A percentile compares a stretch with the other conserved stretches of the same genome.
These are phyloP conservation scores for Odocoileus hemionus DNA, from an alignment of 2,113 vertebrate species.

Conservation along the genomic window DNA sequence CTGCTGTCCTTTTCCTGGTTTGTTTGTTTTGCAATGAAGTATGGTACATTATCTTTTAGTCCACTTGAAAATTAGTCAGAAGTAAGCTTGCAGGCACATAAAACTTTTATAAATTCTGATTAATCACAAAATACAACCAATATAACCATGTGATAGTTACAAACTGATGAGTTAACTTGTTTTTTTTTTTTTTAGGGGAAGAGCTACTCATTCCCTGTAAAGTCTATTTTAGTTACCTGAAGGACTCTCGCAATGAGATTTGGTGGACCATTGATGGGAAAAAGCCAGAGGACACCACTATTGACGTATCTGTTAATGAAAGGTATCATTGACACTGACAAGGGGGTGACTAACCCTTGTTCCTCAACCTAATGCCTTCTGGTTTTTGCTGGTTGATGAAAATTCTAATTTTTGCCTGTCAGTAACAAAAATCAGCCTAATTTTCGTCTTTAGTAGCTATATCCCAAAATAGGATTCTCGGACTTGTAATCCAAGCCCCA, in stretches of 20 bases:
- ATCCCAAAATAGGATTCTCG: neutral
- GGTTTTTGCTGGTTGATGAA: neutral
- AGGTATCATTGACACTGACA: conserved; percentile 56
- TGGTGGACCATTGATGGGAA: conserved; percentile 94
- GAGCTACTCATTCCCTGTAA: conserved; percentile 81
- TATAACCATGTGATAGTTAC: neutral
- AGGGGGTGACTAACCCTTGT: neutral
- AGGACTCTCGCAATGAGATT: conserved; percentile 80
- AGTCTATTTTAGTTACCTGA: conserved; percentile 83
- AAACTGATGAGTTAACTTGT: neutral
- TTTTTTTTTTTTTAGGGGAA: conserved; percentile 68
- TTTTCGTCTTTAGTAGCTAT: neutral
- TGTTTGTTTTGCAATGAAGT: neutral
- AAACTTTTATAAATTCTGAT: neutral
- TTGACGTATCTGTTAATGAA: conserved; percentile 76
- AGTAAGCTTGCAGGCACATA: neutral
- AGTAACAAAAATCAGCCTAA: neutral
- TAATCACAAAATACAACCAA: neutral
- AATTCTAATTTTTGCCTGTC: neutral
- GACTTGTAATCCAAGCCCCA: neutral
- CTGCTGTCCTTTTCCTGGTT: neutral
- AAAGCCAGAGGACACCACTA: conserved; percentile 77
- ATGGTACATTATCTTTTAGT: neutral
- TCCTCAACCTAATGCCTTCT: neutral
- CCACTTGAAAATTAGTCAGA: neutral